phyloP scores from a whole-genome alignment of 30 jellyfish, hydroid and myxozoan genomes.

The Hydra vulgaris region DNA sequence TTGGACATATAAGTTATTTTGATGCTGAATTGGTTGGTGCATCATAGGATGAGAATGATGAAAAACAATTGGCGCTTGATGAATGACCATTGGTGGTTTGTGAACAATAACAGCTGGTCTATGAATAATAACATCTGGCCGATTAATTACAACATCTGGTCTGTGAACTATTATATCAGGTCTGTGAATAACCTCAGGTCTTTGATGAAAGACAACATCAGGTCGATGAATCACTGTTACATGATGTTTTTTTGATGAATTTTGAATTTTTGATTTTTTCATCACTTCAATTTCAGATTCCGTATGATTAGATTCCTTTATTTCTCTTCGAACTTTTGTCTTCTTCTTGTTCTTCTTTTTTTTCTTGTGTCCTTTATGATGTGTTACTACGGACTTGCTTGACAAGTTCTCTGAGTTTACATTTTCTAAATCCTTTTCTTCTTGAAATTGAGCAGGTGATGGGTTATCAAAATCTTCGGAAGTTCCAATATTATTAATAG shows the following conservation, averaged over 20 bases:
- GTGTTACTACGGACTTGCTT: constrained; percentile 11
- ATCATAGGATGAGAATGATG: constrained; percentile 88
- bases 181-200: constrained; percentile 77
- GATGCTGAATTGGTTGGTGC: constrained; percentile 55
- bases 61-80: constrained; percentile 82
- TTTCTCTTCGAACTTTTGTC: constrained; percentile 41
- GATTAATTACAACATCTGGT: constrained; percentile 78
- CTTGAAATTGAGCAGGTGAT: background rate
- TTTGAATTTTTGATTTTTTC: constrained; percentile 8
- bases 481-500: background rate
- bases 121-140: constrained; percentile 81
- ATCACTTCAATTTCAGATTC: background rate
- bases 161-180: constrained; percentile 91
- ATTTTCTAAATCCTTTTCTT: background rate
- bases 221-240: constrained; percentile 77
- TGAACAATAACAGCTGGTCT: constrained; percentile 95
- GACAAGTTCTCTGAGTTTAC: background rate
- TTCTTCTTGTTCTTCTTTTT: constrained; percentile 61
- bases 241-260: constrained; percentile 68
- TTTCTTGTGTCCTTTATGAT: constrained; percentile 31
- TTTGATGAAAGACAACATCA: constrained; percentile 63
- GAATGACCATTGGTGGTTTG: constrained; percentile 72
- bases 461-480: background rate
- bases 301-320: background rate
- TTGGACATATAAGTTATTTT: constrained; percentile 53